These are phyloP conservation scores for Acleris cristana DNA, from an alignment of 2,888 invertebrate species.

Conservation along the genomic window DNA sequence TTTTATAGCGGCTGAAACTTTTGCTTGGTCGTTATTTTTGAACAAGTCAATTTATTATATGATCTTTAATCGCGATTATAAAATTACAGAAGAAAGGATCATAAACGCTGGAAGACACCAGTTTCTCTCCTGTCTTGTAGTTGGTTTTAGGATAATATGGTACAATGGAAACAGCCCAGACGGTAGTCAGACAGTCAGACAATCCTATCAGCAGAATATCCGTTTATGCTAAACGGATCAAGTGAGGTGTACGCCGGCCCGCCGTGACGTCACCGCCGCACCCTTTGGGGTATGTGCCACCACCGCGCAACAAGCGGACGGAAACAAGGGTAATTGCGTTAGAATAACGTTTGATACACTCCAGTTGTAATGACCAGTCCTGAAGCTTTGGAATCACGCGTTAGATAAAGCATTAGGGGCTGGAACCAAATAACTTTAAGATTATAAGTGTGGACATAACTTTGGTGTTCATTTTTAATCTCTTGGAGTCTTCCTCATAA, in stretches of 20 bases:
- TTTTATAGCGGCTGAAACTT: no score
- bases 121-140: neutral
- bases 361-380: slow-evolving; percentile 21
- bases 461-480: no score
- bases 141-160: neutral
- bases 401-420: no score
- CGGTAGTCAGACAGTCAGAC: slow-evolving; percentile 53
- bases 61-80: no score
- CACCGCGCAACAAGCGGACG: slow-evolving; percentile 14
- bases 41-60: no score
- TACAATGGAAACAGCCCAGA: slow-evolving; percentile 30
- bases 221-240: slow-evolving; percentile 75
- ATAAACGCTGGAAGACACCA: slow-evolving; percentile 2
- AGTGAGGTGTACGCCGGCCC: slow-evolving; percentile 63
- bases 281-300: slow-evolving; percentile 18
- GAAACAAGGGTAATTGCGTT: slow-evolving; percentile 32
- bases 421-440: no score
- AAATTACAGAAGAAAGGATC: neutral
- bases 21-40: no score
- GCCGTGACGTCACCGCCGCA: slow-evolving; percentile 56
- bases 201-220: slow-evolving; percentile 66
- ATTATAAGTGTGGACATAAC: no score
- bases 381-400: neutral
- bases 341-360: slow-evolving; percentile 23
- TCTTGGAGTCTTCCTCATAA: no score